phyloP scores from a whole-genome alignment of 2,113 vertebrate genomes.

The Mixornis gularis region DNA sequence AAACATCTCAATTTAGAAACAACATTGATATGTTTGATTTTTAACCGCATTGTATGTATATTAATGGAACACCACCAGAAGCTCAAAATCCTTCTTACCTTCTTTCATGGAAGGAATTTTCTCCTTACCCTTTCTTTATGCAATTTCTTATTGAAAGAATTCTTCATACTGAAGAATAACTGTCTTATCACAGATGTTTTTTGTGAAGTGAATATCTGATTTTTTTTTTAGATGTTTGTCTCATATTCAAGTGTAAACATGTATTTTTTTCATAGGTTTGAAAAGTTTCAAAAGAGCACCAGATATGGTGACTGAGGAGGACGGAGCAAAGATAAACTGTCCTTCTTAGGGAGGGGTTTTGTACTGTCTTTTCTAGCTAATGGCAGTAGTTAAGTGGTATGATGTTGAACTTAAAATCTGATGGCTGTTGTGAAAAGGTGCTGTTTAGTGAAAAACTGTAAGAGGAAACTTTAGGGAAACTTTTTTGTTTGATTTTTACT shows the following conservation, averaged over 20 bases:
- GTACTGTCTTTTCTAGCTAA: background rate
- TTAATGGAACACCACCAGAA: background rate
- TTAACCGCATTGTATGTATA: background rate
- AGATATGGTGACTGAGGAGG: background rate
- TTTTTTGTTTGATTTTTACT: background rate
- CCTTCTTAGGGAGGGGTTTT: background rate
- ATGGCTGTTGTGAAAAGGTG: background rate
- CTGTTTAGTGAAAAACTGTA: background rate
- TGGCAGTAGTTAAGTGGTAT: background rate
- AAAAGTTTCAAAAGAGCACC: background rate
- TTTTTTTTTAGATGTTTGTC: background rate
- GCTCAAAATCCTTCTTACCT: background rate
- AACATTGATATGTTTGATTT: accelerated
- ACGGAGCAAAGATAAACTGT: background rate
- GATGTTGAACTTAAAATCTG: background rate
- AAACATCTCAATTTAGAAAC: background rate
- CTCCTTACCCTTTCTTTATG: background rate
- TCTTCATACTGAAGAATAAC: background rate
- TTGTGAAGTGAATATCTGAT: background rate
- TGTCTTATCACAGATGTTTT: background rate
- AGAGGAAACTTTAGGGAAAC: background rate
- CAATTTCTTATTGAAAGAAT: background rate
- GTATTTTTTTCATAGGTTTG: background rate
- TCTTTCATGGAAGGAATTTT: background rate
- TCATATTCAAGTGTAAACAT: background rate